These are phyloP conservation scores for Hippocampus guttulatus DNA, from an alignment of 2,113 vertebrate species.

Conservation along the genomic window DNA sequence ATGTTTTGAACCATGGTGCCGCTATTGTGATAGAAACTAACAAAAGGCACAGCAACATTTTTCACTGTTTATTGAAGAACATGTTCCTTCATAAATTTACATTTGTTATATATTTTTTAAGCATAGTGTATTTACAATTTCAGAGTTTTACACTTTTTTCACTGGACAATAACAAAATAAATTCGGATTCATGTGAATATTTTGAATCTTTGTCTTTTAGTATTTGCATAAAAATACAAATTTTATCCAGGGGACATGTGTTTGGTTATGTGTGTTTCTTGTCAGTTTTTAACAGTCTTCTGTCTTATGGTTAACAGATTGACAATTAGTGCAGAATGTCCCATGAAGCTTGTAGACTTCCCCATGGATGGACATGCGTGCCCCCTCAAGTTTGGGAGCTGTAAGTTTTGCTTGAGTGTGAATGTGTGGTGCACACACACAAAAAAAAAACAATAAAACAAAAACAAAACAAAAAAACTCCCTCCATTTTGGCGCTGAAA, in stretches of 20 bases:
- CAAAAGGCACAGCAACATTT: not conserved
- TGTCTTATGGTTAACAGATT: constrained; percentile 74
- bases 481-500: constrained; percentile 6
- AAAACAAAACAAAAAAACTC: not conserved
- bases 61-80: not conserved
- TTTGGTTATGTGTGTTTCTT: not conserved
- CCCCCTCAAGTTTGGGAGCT: constrained; percentile 98
- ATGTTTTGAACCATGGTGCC: no score
- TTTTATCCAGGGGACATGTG: no score
- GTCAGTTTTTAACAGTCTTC: not conserved
- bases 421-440: not conserved
- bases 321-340: constrained; percentile 96
- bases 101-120: no score
- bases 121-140: no score
- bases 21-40: not conserved
- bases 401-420: constrained; percentile 73
- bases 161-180: no score
- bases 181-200: no score
- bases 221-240: no score
- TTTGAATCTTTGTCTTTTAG: no score
- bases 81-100: no score
- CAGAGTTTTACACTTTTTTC: no score
- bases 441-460: not conserved
- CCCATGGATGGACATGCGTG: constrained; percentile 98
- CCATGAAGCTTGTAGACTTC: constrained; percentile 97